Conservation (phyloP, 1,140 invertebrate genomes). For the Pseudoatta argentina region DNA sequence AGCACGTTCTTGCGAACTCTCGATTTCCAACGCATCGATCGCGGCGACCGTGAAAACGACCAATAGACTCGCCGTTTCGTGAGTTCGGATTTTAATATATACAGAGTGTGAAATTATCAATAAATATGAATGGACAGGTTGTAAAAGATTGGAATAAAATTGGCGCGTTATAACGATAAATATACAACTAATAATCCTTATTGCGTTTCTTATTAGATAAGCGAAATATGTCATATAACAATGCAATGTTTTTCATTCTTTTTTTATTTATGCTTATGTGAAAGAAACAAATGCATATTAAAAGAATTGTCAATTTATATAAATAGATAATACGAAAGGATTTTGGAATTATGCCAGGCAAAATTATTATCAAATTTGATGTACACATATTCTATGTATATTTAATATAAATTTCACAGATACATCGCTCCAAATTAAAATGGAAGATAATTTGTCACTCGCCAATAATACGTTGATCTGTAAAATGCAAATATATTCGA, state of each 20-base stretch:
- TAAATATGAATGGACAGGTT: background rate
- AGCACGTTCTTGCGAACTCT: conserved; percentile 56
- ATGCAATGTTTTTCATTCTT: background rate
- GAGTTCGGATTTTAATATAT: conserved; percentile 13
- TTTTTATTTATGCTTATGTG: background rate
- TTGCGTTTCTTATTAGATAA: background rate
- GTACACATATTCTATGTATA: background rate
- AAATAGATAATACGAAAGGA: background rate
- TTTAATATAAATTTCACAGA: conserved; percentile 15
- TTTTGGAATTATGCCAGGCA: conserved; percentile 4
- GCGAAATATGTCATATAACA: background rate
- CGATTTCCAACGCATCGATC: conserved; percentile 68
- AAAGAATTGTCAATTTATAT: background rate
- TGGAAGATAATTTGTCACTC: conserved; percentile 15
- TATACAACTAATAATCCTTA: background rate
- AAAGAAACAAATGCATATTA: background rate
- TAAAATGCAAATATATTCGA: background rate
- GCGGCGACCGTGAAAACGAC: conserved; percentile 33
- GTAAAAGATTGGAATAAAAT: background rate
- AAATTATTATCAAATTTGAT: conserved; percentile 13
- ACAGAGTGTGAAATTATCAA: background rate
- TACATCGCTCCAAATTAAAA: conserved; percentile 16
- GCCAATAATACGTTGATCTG: background rate
- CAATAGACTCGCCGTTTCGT: conserved; percentile 20
- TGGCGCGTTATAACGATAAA: background rate